Evolutionary conservation across 2,797 vertebrate species (phyloP), one percentile per base, ranked within the genome.

Genomic region (Podarcis lilfordi): DNA sequence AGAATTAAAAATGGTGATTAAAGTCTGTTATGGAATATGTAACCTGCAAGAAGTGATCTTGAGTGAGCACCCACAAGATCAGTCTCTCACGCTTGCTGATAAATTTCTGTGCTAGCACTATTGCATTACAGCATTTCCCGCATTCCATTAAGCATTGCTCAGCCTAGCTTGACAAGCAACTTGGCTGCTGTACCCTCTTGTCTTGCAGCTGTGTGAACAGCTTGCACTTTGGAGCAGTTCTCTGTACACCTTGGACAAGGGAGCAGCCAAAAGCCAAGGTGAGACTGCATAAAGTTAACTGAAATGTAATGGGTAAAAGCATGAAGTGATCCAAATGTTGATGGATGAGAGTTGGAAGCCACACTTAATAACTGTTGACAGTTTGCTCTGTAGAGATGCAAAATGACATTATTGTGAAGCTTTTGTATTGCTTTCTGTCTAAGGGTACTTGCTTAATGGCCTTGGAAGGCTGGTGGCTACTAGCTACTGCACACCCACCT

Each of bases 221-320:
- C 88, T 85, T 80, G 83, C 88, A 72, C 78, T 37, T 77, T 0
- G 5, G 84, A 50, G 40, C 80, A 29, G 43, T 11, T 27, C 75
- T 80, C 61, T 75, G 66, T 66, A 61, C 29, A n/a, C 40, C 69
- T 80, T 23, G 3, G 23, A 74, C 77, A 37, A 50, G 21, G 83
- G 8, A 75, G 37, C 82, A 89, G 83, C 55, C 83, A 89, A 89
- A 85, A 89, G 76, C 72, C 29, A 71, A 8, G 75, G 84, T 84
- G 80, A 3, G 5, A 82, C 66, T 10, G 29, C 40, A 32, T 32
- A 80, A 66, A 86, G 80, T 91, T 83, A 3, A 79, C 17, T 0
- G 1, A 74, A 68, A 66, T 74, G 86, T 35, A 5, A 84, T 86
- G 79, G 82, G n/a, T 69, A 50, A 68, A 74, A 85, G 59, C 69